Conservation (phyloP, 2,113 vertebrate species). For the Chiloscyllium plagiosum region DNA sequence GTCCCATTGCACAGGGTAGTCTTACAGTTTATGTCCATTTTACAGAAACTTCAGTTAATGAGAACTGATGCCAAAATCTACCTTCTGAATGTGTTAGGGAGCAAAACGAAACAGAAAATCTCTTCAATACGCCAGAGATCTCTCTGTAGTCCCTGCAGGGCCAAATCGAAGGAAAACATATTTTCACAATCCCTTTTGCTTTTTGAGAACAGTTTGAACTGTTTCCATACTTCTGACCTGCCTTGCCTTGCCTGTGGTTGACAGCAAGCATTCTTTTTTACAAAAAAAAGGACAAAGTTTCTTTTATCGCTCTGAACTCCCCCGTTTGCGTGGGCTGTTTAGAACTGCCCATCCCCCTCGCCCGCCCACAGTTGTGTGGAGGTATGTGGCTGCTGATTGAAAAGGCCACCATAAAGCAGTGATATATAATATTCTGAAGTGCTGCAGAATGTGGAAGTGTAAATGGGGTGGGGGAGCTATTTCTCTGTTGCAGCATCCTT, state of each 20-base stretch:
- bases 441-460: constrained; percentile 23
- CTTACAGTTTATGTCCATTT: neutral
- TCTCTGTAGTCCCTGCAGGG: neutral
- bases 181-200: neutral
- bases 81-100: neutral
- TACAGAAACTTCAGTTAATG: neutral
- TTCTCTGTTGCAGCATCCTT: neutral
- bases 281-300: constrained; percentile 14
- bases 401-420: constrained; percentile 29
- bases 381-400: constrained; percentile 22
- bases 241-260: constrained; percentile 17
- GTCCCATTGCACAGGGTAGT: neutral
- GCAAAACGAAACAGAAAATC: neutral
- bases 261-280: neutral
- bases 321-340: constrained; percentile 21
- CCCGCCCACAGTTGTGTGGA: constrained; percentile 5
- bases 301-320: constrained; percentile 18
- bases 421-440: constrained; percentile 13
- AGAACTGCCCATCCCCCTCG: constrained; percentile 25
- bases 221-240: neutral
- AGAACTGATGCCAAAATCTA: neutral
- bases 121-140: neutral
- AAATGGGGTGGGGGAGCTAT: constrained; percentile 1
- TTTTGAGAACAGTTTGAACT: neutral
- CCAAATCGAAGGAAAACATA: neutral